Conservation (phyloP, 1,140 invertebrate genomes). For the Himalopsyche phryganea region DNA sequence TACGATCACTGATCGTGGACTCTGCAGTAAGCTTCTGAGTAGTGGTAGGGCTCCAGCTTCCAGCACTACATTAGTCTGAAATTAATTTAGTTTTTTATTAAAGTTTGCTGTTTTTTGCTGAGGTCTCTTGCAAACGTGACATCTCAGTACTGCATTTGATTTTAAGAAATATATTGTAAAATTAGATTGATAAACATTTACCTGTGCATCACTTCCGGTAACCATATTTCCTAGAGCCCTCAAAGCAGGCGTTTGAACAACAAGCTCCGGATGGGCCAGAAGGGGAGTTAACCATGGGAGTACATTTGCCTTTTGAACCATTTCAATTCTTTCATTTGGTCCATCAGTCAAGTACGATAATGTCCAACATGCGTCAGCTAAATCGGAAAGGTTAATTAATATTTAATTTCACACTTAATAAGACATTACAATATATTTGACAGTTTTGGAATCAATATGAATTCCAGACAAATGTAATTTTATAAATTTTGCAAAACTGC, state of each 20-base stretch:
- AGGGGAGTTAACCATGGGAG: conserved; percentile 75
- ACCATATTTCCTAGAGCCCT: conserved; percentile 83
- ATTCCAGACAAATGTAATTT: too few species aligned
- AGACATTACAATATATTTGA: too few species aligned
- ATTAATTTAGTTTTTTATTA: background rate
- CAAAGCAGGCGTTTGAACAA: conserved; percentile 85
- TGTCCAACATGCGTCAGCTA: conserved; percentile 94
- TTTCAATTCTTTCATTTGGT: conserved; percentile 89
- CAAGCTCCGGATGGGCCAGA: conserved; percentile 66
- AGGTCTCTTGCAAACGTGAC: too few species aligned
- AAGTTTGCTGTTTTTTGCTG: too few species aligned
- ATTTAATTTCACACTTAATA: too few species aligned
- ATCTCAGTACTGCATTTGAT: too few species aligned
- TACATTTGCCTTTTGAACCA: conserved; percentile 67
- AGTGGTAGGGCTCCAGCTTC: conserved; percentile 71
- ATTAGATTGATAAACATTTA: too few species aligned
- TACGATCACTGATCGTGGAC: conserved; percentile 69
- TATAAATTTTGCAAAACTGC: too few species aligned
- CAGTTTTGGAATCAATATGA: too few species aligned
- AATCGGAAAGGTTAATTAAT: conserved; percentile 23
- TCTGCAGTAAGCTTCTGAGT: conserved; percentile 69
- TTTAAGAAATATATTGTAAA: too few species aligned
- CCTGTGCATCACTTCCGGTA: conserved; percentile 75
- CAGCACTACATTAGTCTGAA: conserved; percentile 86
- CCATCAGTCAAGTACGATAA: conserved; percentile 96